phyloP scores from a whole-genome alignment of 1,140 invertebrate species.

The Polypedilum vanderplanki region DNA sequence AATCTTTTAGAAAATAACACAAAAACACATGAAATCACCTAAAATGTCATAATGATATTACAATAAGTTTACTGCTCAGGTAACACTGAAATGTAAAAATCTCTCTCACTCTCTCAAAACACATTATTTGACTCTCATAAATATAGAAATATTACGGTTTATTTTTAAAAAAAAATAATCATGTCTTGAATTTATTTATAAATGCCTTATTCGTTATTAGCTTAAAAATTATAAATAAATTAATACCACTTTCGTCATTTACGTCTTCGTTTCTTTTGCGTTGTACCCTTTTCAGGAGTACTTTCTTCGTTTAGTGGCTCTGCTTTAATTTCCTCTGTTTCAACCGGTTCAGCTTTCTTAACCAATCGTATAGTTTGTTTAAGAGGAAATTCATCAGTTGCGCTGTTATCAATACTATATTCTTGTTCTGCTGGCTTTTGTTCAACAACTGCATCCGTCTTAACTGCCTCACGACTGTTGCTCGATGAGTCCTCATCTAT shows the following conservation, averaged over 20 bases:
- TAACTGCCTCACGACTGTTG: constrained; percentile 35
- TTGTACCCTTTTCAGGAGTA: background rate
- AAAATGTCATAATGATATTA: background rate
- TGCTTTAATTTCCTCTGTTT: background rate
- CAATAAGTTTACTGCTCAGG: no score
- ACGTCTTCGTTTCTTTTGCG: background rate
- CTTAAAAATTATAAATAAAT: background rate
- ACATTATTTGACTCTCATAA: background rate
- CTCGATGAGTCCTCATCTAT: constrained; percentile 62
- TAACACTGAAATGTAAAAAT: background rate
- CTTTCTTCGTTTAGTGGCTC: background rate
- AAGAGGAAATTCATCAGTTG: background rate
- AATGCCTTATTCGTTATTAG: background rate
- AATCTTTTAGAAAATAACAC: background rate
- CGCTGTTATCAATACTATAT: constrained; percentile 1
- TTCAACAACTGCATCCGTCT: background rate
- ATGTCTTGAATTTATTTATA: background rate
- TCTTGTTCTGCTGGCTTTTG: background rate
- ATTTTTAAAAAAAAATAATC: background rate
- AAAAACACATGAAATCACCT: background rate
- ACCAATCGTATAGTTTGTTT: background rate
- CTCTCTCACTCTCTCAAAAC: background rate
- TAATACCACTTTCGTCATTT: constrained; percentile 13
- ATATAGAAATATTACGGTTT: background rate
- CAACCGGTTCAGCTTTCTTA: background rate